Percentiles rank a stretch among this genome's conserved stretches.
Evolutionary conservation across 2,113 vertebrate genomes (phyloP).

Genomic region (Anolis carolinensis): DNA sequence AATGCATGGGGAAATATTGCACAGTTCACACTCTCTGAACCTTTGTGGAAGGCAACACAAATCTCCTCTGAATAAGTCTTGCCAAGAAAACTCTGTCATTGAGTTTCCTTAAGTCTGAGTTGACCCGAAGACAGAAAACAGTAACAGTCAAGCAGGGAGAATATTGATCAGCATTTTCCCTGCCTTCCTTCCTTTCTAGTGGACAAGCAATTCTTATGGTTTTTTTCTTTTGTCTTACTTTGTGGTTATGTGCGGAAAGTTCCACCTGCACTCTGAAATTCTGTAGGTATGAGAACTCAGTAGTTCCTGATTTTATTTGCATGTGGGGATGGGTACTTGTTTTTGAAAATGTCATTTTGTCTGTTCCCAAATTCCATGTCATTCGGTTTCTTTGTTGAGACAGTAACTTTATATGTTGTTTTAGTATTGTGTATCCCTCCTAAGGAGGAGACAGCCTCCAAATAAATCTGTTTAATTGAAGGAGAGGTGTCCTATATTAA

Average conservation of each 20-base stretch:
- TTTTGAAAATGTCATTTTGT: background rate
- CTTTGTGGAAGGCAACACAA: too few relatives aligned
- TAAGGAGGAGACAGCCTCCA: background rate
- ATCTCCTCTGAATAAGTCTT: too few relatives aligned
- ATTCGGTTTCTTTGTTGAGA: background rate
- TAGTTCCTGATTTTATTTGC: background rate
- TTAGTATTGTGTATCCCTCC: slow-evolving; percentile 4
- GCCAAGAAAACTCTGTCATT: background rate
- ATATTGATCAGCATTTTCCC: background rate
- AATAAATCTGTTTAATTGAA: background rate
- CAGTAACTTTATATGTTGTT: background rate
- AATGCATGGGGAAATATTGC: too few relatives aligned
- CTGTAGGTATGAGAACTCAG: background rate
- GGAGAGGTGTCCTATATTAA: background rate
- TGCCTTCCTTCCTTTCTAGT: background rate
- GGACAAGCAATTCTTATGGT: background rate
- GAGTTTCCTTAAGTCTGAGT: too few relatives aligned
- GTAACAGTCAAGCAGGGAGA: background rate
- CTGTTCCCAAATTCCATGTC: background rate
- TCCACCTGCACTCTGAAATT: background rate
- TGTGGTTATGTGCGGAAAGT: background rate
- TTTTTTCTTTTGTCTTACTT: background rate
- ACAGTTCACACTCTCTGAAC: too few relatives aligned
- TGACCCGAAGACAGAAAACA: too few relatives aligned
- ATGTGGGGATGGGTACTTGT: background rate